Evolutionary conservation across 1,140 invertebrate species (phyloP).

Genomic region (Dryas iulia): DNA sequence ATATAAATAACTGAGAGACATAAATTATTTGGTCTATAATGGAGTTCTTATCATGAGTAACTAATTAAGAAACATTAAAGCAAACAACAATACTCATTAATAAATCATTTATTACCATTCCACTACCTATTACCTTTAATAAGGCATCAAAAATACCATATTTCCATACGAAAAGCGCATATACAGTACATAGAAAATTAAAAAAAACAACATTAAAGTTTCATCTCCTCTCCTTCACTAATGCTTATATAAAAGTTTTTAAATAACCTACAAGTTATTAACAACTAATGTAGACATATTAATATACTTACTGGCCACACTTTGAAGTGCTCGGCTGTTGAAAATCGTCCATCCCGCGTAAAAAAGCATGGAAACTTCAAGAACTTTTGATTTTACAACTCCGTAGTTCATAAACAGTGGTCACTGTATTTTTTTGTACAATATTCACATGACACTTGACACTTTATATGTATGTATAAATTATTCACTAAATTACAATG

Average conservation of each 20-base stretch:
- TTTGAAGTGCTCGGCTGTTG: slow-evolving; percentile 50
- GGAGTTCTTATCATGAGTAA: background rate
- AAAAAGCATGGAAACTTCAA: slow-evolving; percentile 71
- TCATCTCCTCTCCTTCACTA: background rate
- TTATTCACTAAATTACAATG: background rate
- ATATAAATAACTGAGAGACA: background rate
- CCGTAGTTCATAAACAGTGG: slow-evolving; percentile 4
- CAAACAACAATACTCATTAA: background rate
- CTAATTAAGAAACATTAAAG: background rate
- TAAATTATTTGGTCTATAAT: background rate
- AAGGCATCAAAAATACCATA: background rate
- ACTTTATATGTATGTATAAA: background rate
- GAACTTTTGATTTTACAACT: slow-evolving; percentile 36
- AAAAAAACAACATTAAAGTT: background rate
- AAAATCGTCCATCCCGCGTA: slow-evolving; percentile 57
- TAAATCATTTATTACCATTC: background rate
- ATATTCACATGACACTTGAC: background rate
- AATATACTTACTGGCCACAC: slow-evolving; percentile 54
- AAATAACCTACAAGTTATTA: background rate
- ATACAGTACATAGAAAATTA: background rate
- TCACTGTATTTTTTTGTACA: background rate
- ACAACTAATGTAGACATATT: background rate
- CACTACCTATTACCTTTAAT: background rate
- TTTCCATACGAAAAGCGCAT: background rate
- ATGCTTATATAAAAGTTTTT: background rate